Conservation (phyloP, 2,888 invertebrate species). For the Penaeus monodon region DNA sequence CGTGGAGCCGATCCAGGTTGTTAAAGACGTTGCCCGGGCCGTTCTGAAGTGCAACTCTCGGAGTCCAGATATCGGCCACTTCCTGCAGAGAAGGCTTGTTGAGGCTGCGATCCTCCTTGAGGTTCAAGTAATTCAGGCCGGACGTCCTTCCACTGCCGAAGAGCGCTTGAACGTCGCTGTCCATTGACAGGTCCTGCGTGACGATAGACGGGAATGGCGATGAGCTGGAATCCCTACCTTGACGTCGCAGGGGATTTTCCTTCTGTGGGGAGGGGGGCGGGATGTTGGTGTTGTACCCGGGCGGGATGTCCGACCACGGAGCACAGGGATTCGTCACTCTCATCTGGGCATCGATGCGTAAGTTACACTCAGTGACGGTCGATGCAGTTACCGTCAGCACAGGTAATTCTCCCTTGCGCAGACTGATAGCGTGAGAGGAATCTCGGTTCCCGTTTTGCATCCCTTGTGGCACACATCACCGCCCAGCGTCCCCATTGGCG, state of each 20-base stretch:
- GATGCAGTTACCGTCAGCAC: slow-evolving; percentile 45
- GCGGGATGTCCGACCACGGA: slow-evolving; percentile 28
- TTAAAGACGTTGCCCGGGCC: slow-evolving; percentile 46
- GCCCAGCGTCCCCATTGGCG: slow-evolving; percentile 23
- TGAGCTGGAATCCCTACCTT: too few species aligned
- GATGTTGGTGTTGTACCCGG: slow-evolving; percentile 24
- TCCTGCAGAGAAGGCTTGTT: slow-evolving; percentile 32
- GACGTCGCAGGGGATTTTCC: too few species aligned
- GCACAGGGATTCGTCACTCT: slow-evolving; percentile 43
- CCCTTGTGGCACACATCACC: slow-evolving; percentile 15
- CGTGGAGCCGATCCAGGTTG: slow-evolving; percentile 33
- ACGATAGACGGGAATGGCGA: slow-evolving; percentile 42
- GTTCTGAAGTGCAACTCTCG: slow-evolving; percentile 49
- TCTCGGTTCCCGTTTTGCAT: slow-evolving; percentile 11
- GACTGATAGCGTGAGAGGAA: slow-evolving; percentile 27
- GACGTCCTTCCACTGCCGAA: slow-evolving; percentile 47
- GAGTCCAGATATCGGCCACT: slow-evolving; percentile 54
- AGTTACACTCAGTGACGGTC: slow-evolving; percentile 19
- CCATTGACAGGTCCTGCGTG: slow-evolving; percentile 36
- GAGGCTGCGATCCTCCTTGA: slow-evolving; percentile 48
- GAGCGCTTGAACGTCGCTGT: slow-evolving; percentile 27
- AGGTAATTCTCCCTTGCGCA: slow-evolving; percentile 41
- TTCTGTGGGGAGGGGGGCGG: slow-evolving; percentile 19
- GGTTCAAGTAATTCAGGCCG: slow-evolving; percentile 50
- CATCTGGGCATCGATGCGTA: slow-evolving; percentile 37